phyloP scores from a whole-genome alignment of 2,888 invertebrate species.

The Oscheius sp. region DNA sequence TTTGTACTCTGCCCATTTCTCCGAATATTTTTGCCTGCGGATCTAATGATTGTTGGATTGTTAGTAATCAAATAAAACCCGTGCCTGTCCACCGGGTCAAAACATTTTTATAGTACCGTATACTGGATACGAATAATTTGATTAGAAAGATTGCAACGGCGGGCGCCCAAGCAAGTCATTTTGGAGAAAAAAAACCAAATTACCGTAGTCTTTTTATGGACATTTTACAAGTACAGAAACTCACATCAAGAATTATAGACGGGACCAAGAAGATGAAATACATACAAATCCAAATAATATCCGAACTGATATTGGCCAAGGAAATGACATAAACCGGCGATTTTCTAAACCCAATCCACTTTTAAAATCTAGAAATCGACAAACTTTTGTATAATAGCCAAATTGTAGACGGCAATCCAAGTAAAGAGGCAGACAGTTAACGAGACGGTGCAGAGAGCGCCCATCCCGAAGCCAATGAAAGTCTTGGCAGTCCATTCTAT shows the following conservation, averaged over 20 bases:
- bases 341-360: conserved; percentile 11
- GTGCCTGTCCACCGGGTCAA: too few relatives aligned
- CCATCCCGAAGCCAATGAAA: conserved; percentile 24
- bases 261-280: conserved; percentile 28
- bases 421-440: conserved; percentile 3
- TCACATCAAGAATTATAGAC: conserved; percentile 17
- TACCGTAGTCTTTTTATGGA: not conserved
- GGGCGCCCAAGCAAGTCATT: too few relatives aligned
- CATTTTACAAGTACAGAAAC: too few relatives aligned
- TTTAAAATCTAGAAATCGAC: not conserved
- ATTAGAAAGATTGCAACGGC: too few relatives aligned
- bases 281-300: conserved; percentile 30
- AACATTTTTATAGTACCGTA: too few relatives aligned
- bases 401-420: conserved; percentile 20
- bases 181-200: too few relatives aligned
- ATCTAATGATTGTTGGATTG: too few relatives aligned
- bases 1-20: too few relatives aligned
- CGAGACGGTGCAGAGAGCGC: conserved; percentile 1
- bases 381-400: conserved; percentile 22
- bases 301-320: conserved; percentile 20
- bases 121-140: too few relatives aligned
- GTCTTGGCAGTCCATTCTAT: conserved; percentile 12
- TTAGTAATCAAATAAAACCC: too few relatives aligned
- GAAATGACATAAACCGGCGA: conserved; percentile 28
- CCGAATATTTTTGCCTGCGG: too few relatives aligned